These are phyloP conservation scores for Phenganax marumi DNA, from an alignment of 92 coral and sea anemone genomes.

Conservation along the genomic window DNA sequence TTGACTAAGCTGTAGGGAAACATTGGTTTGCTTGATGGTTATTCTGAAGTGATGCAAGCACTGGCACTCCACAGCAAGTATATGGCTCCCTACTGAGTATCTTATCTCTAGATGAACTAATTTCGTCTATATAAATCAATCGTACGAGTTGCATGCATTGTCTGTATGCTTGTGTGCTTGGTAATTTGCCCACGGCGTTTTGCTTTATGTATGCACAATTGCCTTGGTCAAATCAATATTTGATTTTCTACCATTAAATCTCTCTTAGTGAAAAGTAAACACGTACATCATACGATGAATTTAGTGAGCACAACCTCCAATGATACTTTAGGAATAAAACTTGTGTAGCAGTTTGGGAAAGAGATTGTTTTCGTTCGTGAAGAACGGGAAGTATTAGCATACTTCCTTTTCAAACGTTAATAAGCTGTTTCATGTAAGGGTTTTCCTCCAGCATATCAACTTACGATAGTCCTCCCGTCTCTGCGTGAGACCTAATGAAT, in stretches of 20 bases:
- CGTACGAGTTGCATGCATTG: too few species aligned
- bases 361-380: slow-evolving; percentile 1
- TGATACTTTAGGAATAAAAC: too few species aligned
- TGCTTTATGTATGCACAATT: background rate
- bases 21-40: slow-evolving; percentile 26
- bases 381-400: slow-evolving; percentile 25
- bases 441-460: slow-evolving; percentile 12
- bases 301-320: background rate
- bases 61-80: slow-evolving; percentile 29
- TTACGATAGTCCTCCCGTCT: slow-evolving; percentile 3
- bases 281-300: background rate
- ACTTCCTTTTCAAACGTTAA: slow-evolving; percentile 24
- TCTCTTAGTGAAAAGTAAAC: slow-evolving; percentile 30
- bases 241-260: slow-evolving; percentile 34
- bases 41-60: background rate
- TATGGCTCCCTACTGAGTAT: slow-evolving; percentile 35
- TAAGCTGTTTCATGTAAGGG: slow-evolving; percentile 12
- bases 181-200: slow-evolving; percentile 15
- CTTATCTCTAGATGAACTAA: background rate
- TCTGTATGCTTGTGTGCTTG: background rate
- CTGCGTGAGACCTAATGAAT: background rate
- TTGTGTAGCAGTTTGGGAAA: background rate
- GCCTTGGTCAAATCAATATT: slow-evolving; percentile 29
- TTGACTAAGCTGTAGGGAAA: slow-evolving; percentile 30
- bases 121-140: background rate